A percentile compares a stretch with the other conserved stretches of the same genome.
Evolutionary conservation across 2,888 invertebrate species (phyloP).

Genomic region (Lochmaea capreae): DNA sequence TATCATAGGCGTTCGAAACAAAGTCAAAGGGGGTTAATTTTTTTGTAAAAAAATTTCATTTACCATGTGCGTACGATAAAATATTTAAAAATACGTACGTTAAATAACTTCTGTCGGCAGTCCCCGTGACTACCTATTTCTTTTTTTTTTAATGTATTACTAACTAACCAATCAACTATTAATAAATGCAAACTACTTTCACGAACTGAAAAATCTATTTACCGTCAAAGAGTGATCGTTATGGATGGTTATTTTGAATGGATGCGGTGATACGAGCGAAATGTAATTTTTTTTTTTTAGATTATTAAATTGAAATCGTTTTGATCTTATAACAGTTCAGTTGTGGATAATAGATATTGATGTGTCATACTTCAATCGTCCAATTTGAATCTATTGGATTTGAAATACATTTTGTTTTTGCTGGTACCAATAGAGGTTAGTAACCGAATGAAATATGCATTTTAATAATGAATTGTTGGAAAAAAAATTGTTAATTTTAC

Average conservation of each 20-base stretch:
- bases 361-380: neutral
- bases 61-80: too few species aligned
- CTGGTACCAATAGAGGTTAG: neutral
- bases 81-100: too few species aligned
- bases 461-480: too few species aligned
- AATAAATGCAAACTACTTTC: conserved; percentile 1
- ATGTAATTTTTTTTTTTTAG: neutral
- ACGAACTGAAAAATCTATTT: neutral
- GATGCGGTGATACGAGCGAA: neutral
- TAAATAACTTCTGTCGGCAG: too few species aligned
- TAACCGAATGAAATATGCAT: neutral
- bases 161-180: neutral
- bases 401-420: neutral
- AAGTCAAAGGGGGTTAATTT: too few species aligned
- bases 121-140: neutral
- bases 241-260: conserved; percentile 3
- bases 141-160: neutral
- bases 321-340: neutral
- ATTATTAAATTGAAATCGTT: neutral
- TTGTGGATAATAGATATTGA: neutral
- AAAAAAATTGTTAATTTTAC: too few species aligned
- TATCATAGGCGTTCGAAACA: too few species aligned
- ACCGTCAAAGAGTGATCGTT: neutral
- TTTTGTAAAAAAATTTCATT: too few species aligned
- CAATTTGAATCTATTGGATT: neutral